phyloP scores from a whole-genome alignment of 2,888 invertebrate genomes.

The Dicycla oo region DNA sequence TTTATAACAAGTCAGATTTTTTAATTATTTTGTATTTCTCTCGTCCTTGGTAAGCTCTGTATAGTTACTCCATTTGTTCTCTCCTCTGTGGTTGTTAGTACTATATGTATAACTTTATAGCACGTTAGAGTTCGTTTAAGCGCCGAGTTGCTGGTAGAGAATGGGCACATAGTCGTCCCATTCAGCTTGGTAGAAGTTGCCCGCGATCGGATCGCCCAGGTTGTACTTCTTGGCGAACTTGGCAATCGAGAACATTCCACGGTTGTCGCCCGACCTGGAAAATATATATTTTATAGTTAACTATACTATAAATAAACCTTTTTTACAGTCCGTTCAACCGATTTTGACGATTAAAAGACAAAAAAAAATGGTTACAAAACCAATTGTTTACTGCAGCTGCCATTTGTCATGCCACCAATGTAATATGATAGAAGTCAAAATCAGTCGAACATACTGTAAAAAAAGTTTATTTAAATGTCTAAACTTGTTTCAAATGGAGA shows the following conservation, averaged over 20 bases:
- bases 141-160: constrained; percentile 85
- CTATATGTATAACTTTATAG: background rate
- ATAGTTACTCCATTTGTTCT: constrained; percentile 33
- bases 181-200: constrained; percentile 95
- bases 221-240: constrained; percentile 94
- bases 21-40: background rate
- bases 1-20: background rate
- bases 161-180: constrained; percentile 95
- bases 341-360: too few species aligned
- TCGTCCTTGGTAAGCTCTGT: background rate
- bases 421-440: too few species aligned
- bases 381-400: too few species aligned
- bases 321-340: too few species aligned
- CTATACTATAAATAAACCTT: too few species aligned
- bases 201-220: constrained; percentile 94
- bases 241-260: constrained; percentile 82
- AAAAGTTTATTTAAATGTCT: too few species aligned
- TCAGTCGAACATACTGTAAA: too few species aligned
- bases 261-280: constrained; percentile 83
- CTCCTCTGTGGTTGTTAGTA: constrained; percentile 12
- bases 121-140: constrained; percentile 59
- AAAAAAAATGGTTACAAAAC: too few species aligned
- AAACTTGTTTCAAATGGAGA: too few species aligned
- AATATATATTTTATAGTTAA: background rate
- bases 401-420: too few species aligned